phyloP scores from a whole-genome alignment of 2,113 vertebrate species.

The Ploceus nigricollis region DNA sequence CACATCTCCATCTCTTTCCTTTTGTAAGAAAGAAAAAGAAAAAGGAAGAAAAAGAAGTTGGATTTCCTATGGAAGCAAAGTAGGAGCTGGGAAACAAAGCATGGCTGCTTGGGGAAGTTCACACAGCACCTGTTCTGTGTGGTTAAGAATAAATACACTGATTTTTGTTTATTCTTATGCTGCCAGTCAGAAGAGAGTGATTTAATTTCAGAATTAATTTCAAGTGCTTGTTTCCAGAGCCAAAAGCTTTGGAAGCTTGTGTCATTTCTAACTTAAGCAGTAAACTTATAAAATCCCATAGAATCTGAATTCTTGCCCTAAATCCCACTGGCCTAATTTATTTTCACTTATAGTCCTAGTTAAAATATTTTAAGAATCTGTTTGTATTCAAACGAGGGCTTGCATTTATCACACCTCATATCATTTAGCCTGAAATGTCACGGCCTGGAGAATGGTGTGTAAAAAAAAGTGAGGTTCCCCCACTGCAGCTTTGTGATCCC shows the following conservation, averaged over 20 bases:
- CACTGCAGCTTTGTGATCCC: conserved; percentile 35
- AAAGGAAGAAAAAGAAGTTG: neutral
- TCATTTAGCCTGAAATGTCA: conserved; percentile 53
- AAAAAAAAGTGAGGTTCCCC: conserved; percentile 44
- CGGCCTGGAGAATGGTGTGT: conserved; percentile 44
- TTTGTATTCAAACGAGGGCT: conserved; percentile 74
- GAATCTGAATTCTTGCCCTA: conserved; percentile 57
- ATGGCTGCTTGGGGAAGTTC: neutral
- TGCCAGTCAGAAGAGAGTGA: neutral
- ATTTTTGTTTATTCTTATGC: neutral
- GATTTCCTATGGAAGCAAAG: neutral
- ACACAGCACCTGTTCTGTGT: neutral
- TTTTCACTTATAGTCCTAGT: conserved; percentile 68
- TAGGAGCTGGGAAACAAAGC: neutral
- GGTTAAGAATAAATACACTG: neutral
- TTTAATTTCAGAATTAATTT: conserved; percentile 3
- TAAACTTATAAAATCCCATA: conserved; percentile 57
- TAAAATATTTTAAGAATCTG: conserved; percentile 81
- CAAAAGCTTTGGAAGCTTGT: conserved; percentile 16
- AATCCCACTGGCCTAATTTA: conserved; percentile 70
- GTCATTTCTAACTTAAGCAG: neutral
- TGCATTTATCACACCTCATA: conserved; percentile 79
- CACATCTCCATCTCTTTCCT: neutral
- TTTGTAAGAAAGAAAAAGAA: neutral
- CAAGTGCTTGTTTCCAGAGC: neutral